Evolutionary conservation across 2,797 vertebrate genomes (phyloP).

Genomic region (Masticophis lateralis): DNA sequence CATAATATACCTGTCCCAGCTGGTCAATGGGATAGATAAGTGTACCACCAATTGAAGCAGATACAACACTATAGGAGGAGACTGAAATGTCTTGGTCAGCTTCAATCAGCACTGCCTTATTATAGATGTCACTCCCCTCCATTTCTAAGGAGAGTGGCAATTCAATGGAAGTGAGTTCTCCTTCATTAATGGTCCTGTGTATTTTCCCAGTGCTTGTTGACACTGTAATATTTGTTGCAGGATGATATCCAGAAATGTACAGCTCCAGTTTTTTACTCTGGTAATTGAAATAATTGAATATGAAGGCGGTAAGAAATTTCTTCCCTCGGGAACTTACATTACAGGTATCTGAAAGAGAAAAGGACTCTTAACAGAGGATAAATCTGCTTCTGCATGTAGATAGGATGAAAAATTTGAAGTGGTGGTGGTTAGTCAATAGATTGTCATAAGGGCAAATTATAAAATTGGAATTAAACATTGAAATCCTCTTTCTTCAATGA

Average conservation of each 20-base stretch:
- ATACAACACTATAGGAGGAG: conserved; percentile 59
- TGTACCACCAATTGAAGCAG: conserved; percentile 26
- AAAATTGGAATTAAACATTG: too few relatives aligned
- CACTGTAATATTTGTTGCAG: conserved; percentile 31
- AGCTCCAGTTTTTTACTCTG: not conserved
- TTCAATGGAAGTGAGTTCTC: conserved; percentile 41
- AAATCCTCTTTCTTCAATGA: too few relatives aligned
- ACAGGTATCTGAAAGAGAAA: not conserved
- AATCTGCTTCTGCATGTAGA: not conserved
- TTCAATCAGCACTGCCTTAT: conserved; percentile 64
- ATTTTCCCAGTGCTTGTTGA: conserved; percentile 37
- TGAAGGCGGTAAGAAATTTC: not conserved
- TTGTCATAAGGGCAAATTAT: not conserved
- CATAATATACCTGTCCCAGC: not conserved
- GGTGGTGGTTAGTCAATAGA: not conserved
- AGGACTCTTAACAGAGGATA: not conserved
- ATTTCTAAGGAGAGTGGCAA: conserved; percentile 63
- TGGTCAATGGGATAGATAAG: not conserved
- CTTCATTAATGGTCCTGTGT: not conserved
- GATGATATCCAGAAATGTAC: not conserved
- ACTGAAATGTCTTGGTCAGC: conserved; percentile 62
- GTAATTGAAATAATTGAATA: not conserved
- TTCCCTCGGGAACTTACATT: not conserved
- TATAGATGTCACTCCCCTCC: conserved; percentile 32
- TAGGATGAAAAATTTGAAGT: not conserved